Evolutionary conservation across 2,888 invertebrate genomes (phyloP).

Genomic region (Yponomeuta cagnagella): DNA sequence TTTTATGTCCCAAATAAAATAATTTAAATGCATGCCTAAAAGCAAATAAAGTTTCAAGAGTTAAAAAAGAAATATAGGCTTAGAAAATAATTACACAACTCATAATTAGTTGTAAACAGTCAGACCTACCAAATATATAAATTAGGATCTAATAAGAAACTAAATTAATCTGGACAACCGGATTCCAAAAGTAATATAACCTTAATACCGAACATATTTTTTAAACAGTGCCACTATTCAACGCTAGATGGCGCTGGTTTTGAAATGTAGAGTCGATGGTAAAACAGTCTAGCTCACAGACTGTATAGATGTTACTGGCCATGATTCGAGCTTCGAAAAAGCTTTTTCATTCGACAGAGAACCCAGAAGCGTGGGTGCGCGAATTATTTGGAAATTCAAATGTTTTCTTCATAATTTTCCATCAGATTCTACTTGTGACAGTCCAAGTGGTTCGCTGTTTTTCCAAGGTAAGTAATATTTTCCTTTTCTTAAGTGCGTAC

Average conservation of each 20-base stretch:
- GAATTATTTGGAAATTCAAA: background rate
- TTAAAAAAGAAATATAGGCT: too few species aligned
- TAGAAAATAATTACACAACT: too few species aligned
- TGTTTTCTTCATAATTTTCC: background rate
- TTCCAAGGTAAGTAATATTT: background rate
- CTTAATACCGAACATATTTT: background rate
- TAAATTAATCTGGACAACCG: too few species aligned
- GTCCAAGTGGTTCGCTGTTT: background rate
- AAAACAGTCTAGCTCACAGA: slow-evolving; percentile 30
- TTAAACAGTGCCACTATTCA: slow-evolving; percentile 33
- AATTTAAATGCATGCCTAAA: too few species aligned
- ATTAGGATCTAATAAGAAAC: too few species aligned
- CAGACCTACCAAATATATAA: too few species aligned
- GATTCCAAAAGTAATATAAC: too few species aligned
- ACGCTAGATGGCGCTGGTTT: slow-evolving; percentile 51
- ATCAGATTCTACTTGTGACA: background rate
- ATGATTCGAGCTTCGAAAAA: background rate
- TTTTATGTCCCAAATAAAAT: too few species aligned
- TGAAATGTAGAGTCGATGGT: slow-evolving; percentile 23
- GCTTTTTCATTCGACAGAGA: slow-evolving; percentile 3
- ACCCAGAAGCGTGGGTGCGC: background rate
- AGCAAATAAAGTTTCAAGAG: too few species aligned
- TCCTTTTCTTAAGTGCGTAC: background rate
- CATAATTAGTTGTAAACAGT: too few species aligned
- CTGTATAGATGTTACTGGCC: slow-evolving; percentile 17